A percentile compares a stretch with the other conserved stretches of the same genome.
These are phyloP conservation scores for Ceuthmochares aereus DNA, from an alignment of 2,113 vertebrate genomes.

Conservation along the genomic window DNA sequence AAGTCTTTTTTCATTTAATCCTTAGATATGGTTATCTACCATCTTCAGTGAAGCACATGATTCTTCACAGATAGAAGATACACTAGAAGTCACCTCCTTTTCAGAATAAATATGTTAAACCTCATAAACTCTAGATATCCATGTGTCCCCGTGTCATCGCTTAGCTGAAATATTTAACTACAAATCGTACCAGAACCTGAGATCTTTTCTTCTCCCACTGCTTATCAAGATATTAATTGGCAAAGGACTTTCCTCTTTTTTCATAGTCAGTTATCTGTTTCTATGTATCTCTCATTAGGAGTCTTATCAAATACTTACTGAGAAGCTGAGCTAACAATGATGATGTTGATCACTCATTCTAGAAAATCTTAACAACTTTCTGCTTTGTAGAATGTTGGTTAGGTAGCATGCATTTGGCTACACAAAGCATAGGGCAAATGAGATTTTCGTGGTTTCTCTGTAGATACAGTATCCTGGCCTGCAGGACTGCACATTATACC, in stretches of 20 bases:
- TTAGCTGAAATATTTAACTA: background rate
- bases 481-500: rapidly evolving
- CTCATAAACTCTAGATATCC: background rate
- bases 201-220: background rate
- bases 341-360: background rate
- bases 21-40: background rate
- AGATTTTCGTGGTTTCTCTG: background rate
- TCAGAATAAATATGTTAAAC: background rate
- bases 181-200: background rate
- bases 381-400: background rate
- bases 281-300: background rate
- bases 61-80: background rate
- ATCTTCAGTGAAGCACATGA: background rate
- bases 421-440: background rate
- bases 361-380: background rate
- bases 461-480: background rate
- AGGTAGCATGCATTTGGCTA: background rate
- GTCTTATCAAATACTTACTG: background rate
- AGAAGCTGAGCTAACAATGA: background rate
- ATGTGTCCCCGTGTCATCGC: background rate
- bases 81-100: background rate
- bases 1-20: background rate
- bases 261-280: background rate
- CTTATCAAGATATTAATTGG: background rate
- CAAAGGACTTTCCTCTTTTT: background rate